These are phyloP conservation scores for Dendropsophus ebraccatus DNA, from an alignment of 2,113 vertebrate genomes.

Conservation along the genomic window DNA sequence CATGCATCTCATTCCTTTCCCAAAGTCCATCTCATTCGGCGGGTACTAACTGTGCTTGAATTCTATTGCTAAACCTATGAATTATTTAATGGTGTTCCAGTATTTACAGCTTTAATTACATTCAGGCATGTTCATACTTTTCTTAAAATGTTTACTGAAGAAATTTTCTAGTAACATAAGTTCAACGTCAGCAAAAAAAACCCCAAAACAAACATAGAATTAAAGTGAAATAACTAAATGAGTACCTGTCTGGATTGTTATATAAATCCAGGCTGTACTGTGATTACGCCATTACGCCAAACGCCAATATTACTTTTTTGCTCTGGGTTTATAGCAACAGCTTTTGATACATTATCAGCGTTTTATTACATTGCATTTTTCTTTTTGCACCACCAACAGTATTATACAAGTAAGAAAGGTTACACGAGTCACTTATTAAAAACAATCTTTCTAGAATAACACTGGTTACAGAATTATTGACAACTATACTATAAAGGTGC, in stretches of 20 bases:
- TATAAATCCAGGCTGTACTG: slow-evolving; percentile 9
- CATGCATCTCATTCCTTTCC: neutral
- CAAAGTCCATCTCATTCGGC: neutral
- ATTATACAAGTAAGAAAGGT: slow-evolving; percentile 13
- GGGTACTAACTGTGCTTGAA: neutral
- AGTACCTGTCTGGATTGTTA: neutral
- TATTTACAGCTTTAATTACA: slow-evolving; percentile 35
- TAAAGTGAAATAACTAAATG: neutral
- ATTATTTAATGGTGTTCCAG: slow-evolving; percentile 19
- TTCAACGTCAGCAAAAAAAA: slow-evolving; percentile 2
- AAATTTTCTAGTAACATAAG: neutral
- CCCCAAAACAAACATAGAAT: neutral
- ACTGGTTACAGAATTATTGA: neutral
- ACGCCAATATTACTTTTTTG: slow-evolving; percentile 24
- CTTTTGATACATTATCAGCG: slow-evolving; percentile 15
- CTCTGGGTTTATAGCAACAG: neutral
- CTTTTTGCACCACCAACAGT: neutral
- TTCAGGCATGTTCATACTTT: neutral
- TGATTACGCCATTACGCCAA: no score
- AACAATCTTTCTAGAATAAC: slow-evolving; percentile 41
- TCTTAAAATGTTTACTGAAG: neutral
- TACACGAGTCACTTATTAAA: slow-evolving; percentile 43
- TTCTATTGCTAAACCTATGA: slow-evolving; percentile 2
- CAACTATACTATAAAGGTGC: neutral
- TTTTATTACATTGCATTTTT: neutral